Evolutionary conservation across 1,140 invertebrate genomes (phyloP).

Genomic region (Ips nitidus): DNA sequence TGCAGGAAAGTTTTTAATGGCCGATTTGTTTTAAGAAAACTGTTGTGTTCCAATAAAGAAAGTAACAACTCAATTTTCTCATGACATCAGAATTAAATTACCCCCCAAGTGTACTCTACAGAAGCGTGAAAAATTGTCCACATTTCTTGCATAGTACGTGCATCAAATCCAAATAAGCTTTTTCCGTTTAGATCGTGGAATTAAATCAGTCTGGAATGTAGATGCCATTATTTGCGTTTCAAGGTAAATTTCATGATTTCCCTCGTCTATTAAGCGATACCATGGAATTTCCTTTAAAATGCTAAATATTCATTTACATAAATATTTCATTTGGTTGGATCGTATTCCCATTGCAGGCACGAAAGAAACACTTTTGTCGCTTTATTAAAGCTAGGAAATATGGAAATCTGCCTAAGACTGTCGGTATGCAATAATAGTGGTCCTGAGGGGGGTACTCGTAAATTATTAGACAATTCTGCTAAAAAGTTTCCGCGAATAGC

Average conservation of each 20-base stretch:
- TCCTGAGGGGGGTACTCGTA: neutral
- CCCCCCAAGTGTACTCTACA: constrained; percentile 5
- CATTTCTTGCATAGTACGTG: constrained; percentile 13
- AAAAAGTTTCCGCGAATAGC: constrained; percentile 3
- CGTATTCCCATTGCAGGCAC: neutral
- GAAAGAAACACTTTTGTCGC: constrained; percentile 1
- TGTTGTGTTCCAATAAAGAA: neutral
- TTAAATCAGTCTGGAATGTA: neutral
- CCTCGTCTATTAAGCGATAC: constrained; percentile 2
- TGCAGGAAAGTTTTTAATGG: too few species aligned
- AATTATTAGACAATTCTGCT: constrained; percentile 3
- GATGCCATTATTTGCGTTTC: constrained; percentile 5
- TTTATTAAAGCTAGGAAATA: constrained; percentile 1
- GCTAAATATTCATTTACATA: constrained; percentile 7
- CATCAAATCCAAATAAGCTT: constrained; percentile 8
- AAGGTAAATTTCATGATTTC: constrained; percentile 5
- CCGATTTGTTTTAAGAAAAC: too few species aligned
- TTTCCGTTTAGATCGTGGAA: constrained; percentile 1
- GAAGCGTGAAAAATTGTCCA: constrained; percentile 15
- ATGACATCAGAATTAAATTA: constrained; percentile 10
- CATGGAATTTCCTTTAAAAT: constrained; percentile 3
- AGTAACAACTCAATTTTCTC: constrained; percentile 10
- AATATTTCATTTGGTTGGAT: constrained; percentile 1
- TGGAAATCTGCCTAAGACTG: neutral
- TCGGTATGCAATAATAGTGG: neutral